phyloP scores from a whole-genome alignment of 2,888 invertebrate species.

The Callinectes sapidus region DNA sequence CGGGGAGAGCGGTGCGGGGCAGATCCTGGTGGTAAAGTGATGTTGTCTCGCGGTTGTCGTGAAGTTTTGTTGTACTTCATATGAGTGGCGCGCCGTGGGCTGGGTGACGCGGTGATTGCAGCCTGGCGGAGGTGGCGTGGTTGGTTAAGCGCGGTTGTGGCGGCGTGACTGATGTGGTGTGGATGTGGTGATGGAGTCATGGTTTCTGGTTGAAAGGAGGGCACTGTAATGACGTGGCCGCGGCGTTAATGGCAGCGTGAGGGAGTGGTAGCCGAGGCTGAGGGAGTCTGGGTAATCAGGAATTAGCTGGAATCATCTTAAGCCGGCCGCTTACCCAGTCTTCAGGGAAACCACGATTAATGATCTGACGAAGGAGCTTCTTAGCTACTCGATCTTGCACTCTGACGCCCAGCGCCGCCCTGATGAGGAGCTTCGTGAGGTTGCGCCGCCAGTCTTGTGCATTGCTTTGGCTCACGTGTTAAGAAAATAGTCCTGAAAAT shows the following conservation, averaged over 20 bases:
- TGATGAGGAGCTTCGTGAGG: constrained; percentile 12
- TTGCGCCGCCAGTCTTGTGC: not conserved
- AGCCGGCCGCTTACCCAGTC: constrained; percentile 43
- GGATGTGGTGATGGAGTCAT: constrained; percentile 19
- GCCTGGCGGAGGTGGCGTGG: not conserved
- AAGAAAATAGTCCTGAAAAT: not conserved
- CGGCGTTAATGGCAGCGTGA: constrained; percentile 19
- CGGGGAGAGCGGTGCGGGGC: not conserved
- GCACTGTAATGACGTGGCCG: not conserved
- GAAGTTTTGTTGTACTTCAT: not conserved
- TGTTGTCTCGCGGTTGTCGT: constrained; percentile 12
- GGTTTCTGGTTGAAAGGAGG: not conserved
- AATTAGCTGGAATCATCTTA: constrained; percentile 33
- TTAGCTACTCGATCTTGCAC: constrained; percentile 41
- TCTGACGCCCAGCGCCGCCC: constrained; percentile 26
- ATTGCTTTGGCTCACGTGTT: not conserved
- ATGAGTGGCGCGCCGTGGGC: not conserved
- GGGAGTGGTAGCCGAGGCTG: constrained; percentile 18
- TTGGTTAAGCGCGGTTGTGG: not conserved
- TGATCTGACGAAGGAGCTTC: constrained; percentile 49
- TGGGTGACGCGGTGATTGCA: constrained; percentile 18
- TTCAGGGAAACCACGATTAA: constrained; percentile 54
- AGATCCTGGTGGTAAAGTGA: not conserved
- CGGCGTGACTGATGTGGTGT: not conserved
- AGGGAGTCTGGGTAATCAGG: constrained; percentile 38